Percentiles rank a stretch among this genome's conserved stretches.
Evolutionary conservation across 1,140 invertebrate species (phyloP).

Genomic region (Euwallacea fornicatus): DNA sequence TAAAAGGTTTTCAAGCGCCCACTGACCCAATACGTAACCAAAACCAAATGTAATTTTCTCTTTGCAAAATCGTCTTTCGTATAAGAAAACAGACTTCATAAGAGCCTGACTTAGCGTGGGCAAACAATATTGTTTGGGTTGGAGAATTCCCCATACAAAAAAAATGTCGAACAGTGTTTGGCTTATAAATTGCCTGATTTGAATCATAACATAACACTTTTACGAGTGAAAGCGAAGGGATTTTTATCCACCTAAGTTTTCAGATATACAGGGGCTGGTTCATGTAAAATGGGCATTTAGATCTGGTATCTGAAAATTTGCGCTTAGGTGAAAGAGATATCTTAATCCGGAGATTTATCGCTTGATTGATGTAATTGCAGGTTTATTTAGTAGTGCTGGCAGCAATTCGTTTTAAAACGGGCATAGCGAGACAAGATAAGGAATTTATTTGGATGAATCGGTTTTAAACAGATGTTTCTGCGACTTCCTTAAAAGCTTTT

Average conservation of each 20-base stretch:
- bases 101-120: too few relatives aligned
- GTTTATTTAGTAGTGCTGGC: conserved; percentile 6
- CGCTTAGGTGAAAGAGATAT: conserved; percentile 9
- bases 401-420: conserved; percentile 7
- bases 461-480: background rate
- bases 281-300: conserved; percentile 29
- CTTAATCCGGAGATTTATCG: conserved; percentile 16
- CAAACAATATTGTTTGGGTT: background rate
- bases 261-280: conserved; percentile 12
- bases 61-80: background rate
- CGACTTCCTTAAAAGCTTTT: background rate
- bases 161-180: conserved; percentile 42
- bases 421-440: conserved; percentile 1
- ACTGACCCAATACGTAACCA: too few relatives aligned
- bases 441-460: conserved; percentile 5
- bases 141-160: conserved; percentile 2
- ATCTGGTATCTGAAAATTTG: conserved; percentile 23
- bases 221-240: conserved; percentile 33
- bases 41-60: too few relatives aligned
- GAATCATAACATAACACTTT: conserved; percentile 45
- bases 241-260: conserved; percentile 29
- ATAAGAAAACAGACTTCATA: background rate
- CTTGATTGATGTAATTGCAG: conserved; percentile 14
- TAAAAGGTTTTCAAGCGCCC: too few relatives aligned
- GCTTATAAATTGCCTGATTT: conserved; percentile 47